Conservation (phyloP, 2,797 vertebrate genomes). For the Coluber constrictor region DNA sequence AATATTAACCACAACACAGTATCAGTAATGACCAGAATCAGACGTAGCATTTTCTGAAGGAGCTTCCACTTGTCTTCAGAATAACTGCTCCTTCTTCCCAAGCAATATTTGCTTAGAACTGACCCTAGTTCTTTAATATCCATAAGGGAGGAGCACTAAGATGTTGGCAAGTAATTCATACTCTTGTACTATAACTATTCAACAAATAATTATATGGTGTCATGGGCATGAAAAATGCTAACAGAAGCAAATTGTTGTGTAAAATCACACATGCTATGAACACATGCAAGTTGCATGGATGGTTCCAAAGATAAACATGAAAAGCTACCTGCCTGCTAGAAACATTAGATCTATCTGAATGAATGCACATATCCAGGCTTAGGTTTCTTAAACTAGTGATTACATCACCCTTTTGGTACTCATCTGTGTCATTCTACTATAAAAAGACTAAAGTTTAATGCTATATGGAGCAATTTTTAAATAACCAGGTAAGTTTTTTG, state of each 20-base stretch:
- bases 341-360: slow-evolving; percentile 31
- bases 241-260: neutral
- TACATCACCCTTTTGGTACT: slow-evolving; percentile 34
- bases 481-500: neutral
- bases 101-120: neutral
- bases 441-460: slow-evolving; percentile 38
- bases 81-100: neutral
- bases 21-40: neutral
- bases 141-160: neutral
- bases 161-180: neutral
- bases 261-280: neutral
- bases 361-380: slow-evolving; percentile 30
- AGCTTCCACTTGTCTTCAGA: neutral
- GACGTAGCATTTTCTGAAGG: neutral
- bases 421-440: slow-evolving; percentile 36
- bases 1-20: neutral
- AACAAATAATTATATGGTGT: neutral
- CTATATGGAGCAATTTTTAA: neutral
- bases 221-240: neutral
- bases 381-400: slow-evolving; percentile 39
- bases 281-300: neutral
- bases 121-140: neutral
- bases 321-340: slow-evolving; percentile 18
- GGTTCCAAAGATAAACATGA: slow-evolving; percentile 17
- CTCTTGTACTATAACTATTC: neutral